Evolutionary conservation across 2,797 vertebrate genomes (phyloP).

Genomic region (Melanotaenia trifasciata): DNA sequence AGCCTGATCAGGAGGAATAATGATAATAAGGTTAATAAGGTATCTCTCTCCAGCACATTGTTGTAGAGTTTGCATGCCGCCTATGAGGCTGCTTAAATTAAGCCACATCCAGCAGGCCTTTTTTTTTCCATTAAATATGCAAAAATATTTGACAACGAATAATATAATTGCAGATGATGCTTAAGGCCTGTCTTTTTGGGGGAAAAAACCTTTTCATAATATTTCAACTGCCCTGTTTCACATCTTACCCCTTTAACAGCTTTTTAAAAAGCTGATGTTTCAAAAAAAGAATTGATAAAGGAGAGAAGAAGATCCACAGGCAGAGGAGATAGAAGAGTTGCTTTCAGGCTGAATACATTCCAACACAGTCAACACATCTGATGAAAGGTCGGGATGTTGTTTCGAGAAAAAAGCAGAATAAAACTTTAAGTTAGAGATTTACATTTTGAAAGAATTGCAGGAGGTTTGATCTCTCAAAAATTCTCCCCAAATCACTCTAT

Average conservation of each 20-base stretch:
- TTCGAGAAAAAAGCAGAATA: conserved; percentile 56
- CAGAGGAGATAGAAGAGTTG: conserved; percentile 54
- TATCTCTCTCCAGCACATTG: conserved; percentile 83
- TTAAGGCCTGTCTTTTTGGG: conserved; percentile 68
- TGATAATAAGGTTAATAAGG: conserved; percentile 75
- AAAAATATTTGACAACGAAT: conserved; percentile 68
- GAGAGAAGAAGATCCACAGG: conserved; percentile 52
- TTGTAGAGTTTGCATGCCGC: conserved; percentile 68
- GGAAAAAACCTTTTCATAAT: conserved; percentile 59
- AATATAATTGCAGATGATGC: conserved; percentile 78
- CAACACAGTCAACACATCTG: conserved; percentile 60
- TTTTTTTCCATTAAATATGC: conserved; percentile 70
- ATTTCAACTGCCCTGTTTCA: conserved; percentile 70
- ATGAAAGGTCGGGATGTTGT: conserved; percentile 67
- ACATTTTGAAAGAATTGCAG: neutral
- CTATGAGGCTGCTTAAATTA: conserved; percentile 81
- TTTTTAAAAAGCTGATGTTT: conserved; percentile 76
- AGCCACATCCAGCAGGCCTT: conserved; percentile 70
- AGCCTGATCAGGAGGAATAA: conserved; percentile 62
- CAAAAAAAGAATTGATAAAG: conserved; percentile 78
- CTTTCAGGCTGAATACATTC: conserved; percentile 42
- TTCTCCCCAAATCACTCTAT: neutral
- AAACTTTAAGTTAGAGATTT: conserved; percentile 36
- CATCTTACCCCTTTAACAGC: conserved; percentile 65
- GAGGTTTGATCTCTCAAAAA: neutral